phyloP scores from a whole-genome alignment of 2,797 vertebrate species.

The Lindbergichthys nudifrons region DNA sequence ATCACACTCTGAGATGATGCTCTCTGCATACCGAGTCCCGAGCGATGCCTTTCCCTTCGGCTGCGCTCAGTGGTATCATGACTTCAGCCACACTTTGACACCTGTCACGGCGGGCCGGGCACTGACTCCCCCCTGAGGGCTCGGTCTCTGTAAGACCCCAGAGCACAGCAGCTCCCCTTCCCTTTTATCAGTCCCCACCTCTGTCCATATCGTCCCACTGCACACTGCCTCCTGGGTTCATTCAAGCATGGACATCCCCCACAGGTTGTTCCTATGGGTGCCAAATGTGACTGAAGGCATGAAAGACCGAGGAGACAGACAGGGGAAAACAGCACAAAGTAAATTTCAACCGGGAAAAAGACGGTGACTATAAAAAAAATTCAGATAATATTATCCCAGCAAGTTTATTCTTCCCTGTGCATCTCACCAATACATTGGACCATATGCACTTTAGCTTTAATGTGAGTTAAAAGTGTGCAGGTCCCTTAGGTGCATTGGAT shows the following conservation, averaged over 20 bases:
- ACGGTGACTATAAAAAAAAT: neutral
- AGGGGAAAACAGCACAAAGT: conserved; percentile 4
- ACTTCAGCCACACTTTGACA: conserved; percentile 39
- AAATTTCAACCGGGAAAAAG: neutral
- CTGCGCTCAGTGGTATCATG: conserved; percentile 31
- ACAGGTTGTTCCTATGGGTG: conserved; percentile 27
- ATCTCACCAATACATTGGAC: conserved; percentile 14
- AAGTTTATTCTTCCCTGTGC: conserved; percentile 24
- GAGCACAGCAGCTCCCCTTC: conserved; percentile 38
- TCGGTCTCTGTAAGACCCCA: conserved; percentile 10
- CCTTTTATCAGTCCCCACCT: conserved; percentile 41
- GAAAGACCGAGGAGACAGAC: conserved; percentile 7
- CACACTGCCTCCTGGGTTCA: conserved; percentile 48
- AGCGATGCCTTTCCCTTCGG: conserved; percentile 14
- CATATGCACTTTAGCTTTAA: conserved; percentile 19
- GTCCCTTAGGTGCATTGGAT: conserved; percentile 40
- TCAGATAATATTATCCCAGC: conserved; percentile 2
- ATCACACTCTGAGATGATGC: conserved; percentile 15
- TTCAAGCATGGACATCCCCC: conserved; percentile 35
- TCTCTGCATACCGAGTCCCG: conserved; percentile 34
- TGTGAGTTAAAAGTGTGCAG: conserved; percentile 36
- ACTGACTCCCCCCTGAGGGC: conserved; percentile 24
- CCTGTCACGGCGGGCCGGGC: conserved; percentile 50
- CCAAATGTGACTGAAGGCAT: conserved; percentile 37
- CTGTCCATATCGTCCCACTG: conserved; percentile 41